A percentile compares a stretch with the other conserved stretches of the same genome.
Conservation (phyloP, 23 tunicate genomes). For the Clavelina lepadiformis region DNA sequence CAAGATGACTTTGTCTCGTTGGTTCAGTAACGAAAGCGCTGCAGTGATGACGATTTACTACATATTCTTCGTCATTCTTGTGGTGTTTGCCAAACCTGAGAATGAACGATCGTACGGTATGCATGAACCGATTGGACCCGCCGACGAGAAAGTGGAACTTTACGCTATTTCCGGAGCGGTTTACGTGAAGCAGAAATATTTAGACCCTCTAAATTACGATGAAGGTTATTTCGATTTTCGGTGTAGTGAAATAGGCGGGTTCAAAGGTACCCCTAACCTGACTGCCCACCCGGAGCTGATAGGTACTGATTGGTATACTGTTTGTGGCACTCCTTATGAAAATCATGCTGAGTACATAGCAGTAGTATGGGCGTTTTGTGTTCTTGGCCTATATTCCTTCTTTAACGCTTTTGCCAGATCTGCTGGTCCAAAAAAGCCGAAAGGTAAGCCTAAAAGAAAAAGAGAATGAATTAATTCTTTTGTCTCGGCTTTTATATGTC, state of each 20-base stretch:
- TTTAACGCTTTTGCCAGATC: conserved; percentile 80
- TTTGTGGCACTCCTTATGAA: conserved; percentile 73
- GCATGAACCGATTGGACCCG: conserved; percentile 79
- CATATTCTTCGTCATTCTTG: conserved; percentile 50
- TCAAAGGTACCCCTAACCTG: conserved; percentile 65
- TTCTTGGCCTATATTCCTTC: conserved; percentile 49
- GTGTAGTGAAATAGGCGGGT: conserved; percentile 40
- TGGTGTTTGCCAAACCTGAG: conserved; percentile 73
- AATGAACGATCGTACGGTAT: conserved; percentile 56
- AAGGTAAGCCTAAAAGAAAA: not conserved
- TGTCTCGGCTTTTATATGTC: too few relatives aligned
- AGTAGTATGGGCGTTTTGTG: conserved; percentile 75
- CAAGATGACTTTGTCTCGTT: conserved; percentile 12
- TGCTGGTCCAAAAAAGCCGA: conserved; percentile 5
- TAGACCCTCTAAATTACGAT: conserved; percentile 68
- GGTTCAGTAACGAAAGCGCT: conserved; percentile 62
- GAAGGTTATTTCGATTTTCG: conserved; percentile 88
- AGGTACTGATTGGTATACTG: conserved; percentile 65
- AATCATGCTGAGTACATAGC: conserved; percentile 76
- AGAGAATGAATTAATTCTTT: conserved; percentile 1
- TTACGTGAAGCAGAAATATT: conserved; percentile 75
- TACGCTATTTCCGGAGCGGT: conserved; percentile 65
- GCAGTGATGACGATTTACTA: conserved; percentile 45
- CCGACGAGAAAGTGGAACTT: conserved; percentile 42
- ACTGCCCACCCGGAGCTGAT: conserved; percentile 58